Evolutionary conservation across 2,888 invertebrate genomes (phyloP), one percentile per base, ranked within the genome.

Genomic region (Diogma glabrata): DNA sequence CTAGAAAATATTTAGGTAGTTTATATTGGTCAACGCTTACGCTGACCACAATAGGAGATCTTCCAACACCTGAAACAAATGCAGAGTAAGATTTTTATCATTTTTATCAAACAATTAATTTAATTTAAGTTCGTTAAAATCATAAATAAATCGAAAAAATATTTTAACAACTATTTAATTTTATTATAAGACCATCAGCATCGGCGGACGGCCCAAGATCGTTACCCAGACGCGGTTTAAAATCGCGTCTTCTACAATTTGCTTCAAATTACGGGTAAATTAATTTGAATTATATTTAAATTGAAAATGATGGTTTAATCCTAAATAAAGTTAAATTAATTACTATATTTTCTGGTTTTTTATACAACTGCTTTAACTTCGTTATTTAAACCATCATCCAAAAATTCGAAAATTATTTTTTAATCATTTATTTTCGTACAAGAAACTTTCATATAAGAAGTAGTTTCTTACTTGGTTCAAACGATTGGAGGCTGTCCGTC

Each of bases 11-110:
- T 70, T 78, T 95, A 50, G 92, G 91, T 40, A 95, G 93, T 4
- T 76, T 95, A 46, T 95, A 95, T 72, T 95, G 95, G 95, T 94
- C 95, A 3, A 95, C 94, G 1, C 75, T 95, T 56, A 95, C 95
- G 1, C 75, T 95, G 53, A 95, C 95, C 33, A 95, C 95, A 38
- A 95, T 95, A 57, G 95, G 95, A 19, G 95, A 95, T 69, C 78
- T 95, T 57, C 94, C 94, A 2, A 93, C 92, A 4, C 95, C 95
- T 2, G 92, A 93, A 68, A 91, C 92, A 56, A 93, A 94, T 72
- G 89, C 88, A 67, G 91, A 95, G 95, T 95, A 76, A 91, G 94
- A 87, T 56, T 54, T 56, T 54, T 53, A 57, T 46, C 24, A 48
- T 51, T 46, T 20, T 43, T 43, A 22, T 22, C 17, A 24, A 24